Evolutionary conservation across 2,888 invertebrate species (phyloP), one percentile per base, ranked within the genome.

Genomic region (Synergus gifuensis): DNA sequence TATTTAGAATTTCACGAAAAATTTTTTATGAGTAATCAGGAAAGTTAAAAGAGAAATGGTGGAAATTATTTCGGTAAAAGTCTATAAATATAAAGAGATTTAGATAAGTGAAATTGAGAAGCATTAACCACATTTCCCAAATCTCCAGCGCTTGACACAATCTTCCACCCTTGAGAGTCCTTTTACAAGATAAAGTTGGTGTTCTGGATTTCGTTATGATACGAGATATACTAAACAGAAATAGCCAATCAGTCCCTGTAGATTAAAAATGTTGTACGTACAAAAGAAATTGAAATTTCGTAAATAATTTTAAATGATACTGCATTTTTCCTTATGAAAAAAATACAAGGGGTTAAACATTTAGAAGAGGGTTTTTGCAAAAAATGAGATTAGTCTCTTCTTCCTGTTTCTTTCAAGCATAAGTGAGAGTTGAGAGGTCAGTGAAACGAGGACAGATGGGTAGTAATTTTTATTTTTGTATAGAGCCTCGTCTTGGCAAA

Each of bases 151-250:
- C 54, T 73, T 36, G 28, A 73, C 69, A 73, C 28, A 73, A 73
- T 49, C 49, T 22, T 69, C 69, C 7, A 49, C 69, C 49, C 49
- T 46, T n/a, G 16, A 67, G 46, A 67, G 46, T 67, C 42, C 44
- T 67, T 67, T 67, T 7, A 18, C 14, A n/a, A 49, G 69, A 73
- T 73, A 73, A 73, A 73, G 49, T 49, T 73, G 28, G 69, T 73
- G 69, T 49, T 73, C 69, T 73, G 69, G 49, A 73, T 54, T 73
- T 54, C 28, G 49, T 73, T 73, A 73, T 49, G 8, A 36, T 73
- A 54, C 49, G 9, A 40, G 16, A 40, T 66, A 42, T 16, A 66
- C 3, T 42, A n/a, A 42, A 66, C 40, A 69, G n/a, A 69, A 60
- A 60, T 22, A 69, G 44, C 46, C 69, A 49, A 46, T 49, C 44